Percentiles rank a stretch among this genome's conserved stretches.
These are phyloP conservation scores for Onthophagus sagittarius DNA, from an alignment of 2,888 invertebrate species.

Conservation along the genomic window DNA sequence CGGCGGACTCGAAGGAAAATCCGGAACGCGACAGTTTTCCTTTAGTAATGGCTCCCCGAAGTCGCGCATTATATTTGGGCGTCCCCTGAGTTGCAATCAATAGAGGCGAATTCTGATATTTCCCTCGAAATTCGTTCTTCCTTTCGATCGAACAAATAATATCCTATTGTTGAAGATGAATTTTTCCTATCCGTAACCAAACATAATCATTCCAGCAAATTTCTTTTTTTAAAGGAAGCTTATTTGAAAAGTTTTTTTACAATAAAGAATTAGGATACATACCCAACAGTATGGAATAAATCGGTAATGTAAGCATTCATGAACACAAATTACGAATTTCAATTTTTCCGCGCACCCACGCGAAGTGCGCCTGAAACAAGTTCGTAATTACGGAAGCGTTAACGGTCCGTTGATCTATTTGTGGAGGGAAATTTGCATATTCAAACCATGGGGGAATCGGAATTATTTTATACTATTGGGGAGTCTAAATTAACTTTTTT, in stretches of 20 bases:
- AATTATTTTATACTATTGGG: not conserved
- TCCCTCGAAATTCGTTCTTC: not conserved
- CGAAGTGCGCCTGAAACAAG: not conserved
- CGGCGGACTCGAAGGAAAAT: conserved; percentile 26
- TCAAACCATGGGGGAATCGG: not conserved
- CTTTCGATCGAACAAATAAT: not conserved
- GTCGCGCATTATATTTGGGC: conserved; percentile 20
- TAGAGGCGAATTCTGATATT: not conserved
- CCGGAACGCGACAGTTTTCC: conserved; percentile 35
- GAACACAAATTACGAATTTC: conserved; percentile 7
- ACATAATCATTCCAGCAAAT: not conserved
- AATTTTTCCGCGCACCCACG: conserved; percentile 7
- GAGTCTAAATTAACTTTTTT: not conserved
- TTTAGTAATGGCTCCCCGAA: conserved; percentile 34
- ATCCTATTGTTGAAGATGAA: not conserved
- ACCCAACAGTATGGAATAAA: not conserved
- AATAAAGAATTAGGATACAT: not conserved
- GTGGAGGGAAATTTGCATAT: conserved; percentile 6
- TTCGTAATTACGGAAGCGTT: conserved; percentile 7
- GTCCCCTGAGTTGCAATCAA: not conserved
- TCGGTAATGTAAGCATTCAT: conserved; percentile 10
- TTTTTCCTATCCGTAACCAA: not conserved
- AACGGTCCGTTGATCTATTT: conserved; percentile 12
- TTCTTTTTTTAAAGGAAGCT: not conserved
- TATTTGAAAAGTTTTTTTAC: not conserved